Conservation (phyloP, 2,113 vertebrate genomes). For the Malurus alboscapulatus region DNA sequence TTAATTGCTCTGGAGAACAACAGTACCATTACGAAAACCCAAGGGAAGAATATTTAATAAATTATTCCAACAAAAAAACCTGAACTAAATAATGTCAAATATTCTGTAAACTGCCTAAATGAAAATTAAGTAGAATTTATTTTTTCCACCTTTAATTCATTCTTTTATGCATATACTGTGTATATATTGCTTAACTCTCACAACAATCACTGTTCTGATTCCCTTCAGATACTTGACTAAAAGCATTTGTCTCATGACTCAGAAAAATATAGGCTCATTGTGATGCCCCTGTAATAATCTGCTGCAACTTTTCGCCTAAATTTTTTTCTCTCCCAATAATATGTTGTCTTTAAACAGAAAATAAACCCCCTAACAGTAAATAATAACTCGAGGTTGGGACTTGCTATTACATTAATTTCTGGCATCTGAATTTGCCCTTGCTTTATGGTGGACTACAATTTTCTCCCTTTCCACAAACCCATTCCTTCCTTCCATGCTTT, state of each 20-base stretch:
- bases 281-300: not conserved
- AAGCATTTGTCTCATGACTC: not conserved
- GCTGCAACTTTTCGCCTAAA: not conserved
- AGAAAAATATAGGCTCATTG: not conserved
- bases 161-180: not conserved
- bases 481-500: not conserved
- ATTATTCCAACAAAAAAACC: not conserved
- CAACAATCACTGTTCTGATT: not conserved
- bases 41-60: not conserved
- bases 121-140: not conserved
- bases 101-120: not conserved
- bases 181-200: not conserved
- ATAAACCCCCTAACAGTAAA: not conserved
- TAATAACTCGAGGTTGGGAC: not conserved
- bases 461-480: not conserved
- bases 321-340: not conserved
- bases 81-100: not conserved
- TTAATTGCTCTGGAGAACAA: not conserved
- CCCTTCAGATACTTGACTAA: not conserved
- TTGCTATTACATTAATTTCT: not conserved
- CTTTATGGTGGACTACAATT: not conserved
- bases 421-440: not conserved
- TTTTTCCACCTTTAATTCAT: not conserved
- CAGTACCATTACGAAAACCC: not conserved
- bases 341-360: not conserved